Percentiles rank a stretch among this genome's conserved stretches.
phyloP scores from a whole-genome alignment of 2,888 invertebrate species.

The Drosophila hawaiiensis region DNA sequence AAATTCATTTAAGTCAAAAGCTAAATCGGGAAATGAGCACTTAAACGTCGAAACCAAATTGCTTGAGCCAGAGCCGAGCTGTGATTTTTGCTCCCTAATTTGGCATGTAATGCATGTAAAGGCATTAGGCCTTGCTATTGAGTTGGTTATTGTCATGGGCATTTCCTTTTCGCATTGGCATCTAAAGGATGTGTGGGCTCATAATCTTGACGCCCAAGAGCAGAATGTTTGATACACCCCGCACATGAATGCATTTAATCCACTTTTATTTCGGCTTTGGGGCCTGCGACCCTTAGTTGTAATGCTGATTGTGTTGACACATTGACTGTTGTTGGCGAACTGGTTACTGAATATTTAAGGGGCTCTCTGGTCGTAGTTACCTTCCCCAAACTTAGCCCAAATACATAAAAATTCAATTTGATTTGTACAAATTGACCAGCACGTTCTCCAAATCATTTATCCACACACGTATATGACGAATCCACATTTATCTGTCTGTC shows the following conservation, averaged over 20 bases:
- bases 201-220: constrained; percentile 20
- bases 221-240: constrained; percentile 21
- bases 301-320: constrained; percentile 76
- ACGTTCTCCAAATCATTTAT: constrained; percentile 22
- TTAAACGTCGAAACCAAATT: constrained; percentile 22
- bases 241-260: constrained; percentile 68
- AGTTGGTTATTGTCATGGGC: constrained; percentile 12
- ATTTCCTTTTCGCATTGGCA: constrained; percentile 21
- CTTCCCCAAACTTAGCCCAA: constrained; percentile 26
- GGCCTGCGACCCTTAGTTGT: constrained; percentile 48
- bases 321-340: constrained; percentile 46
- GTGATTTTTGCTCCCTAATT: constrained; percentile 63
- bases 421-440: constrained; percentile 46
- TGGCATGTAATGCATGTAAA: constrained; percentile 46
- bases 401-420: constrained; percentile 59
- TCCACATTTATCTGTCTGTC: constrained; percentile 8
- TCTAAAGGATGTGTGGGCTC: constrained; percentile 23
- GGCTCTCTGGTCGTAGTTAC: constrained; percentile 31
- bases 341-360: constrained; percentile 62
- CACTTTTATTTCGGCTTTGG: constrained; percentile 64
- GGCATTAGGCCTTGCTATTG: constrained; percentile 56
- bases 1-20: constrained; percentile 20
- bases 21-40: constrained; percentile 12
- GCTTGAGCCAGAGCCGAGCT: constrained; percentile 7
- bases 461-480: constrained; percentile 1